Conservation (phyloP, 2,113 vertebrate species). For the Zosterops pallidus region DNA sequence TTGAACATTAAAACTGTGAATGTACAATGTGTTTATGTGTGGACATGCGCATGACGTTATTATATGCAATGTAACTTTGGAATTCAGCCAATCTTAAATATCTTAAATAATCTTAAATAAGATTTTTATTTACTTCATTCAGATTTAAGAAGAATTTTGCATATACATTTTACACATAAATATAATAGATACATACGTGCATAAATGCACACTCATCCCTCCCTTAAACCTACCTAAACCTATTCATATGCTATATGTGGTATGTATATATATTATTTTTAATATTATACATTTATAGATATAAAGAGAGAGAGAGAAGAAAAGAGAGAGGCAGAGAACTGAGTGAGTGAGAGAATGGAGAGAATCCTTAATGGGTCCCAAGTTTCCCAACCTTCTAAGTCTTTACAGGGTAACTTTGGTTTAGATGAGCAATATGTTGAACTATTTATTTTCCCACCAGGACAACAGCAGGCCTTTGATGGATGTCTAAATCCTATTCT, state of each 20-base stretch:
- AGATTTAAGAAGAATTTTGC: background rate
- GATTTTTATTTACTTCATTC: background rate
- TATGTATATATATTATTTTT: background rate
- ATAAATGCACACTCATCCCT: background rate
- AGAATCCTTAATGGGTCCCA: background rate
- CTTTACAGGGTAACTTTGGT: slow-evolving; percentile 30
- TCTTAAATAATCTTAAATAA: background rate
- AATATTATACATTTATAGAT: background rate
- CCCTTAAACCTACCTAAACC: background rate
- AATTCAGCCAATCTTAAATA: background rate
- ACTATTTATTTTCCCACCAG: slow-evolving; percentile 48
- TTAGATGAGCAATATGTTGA: slow-evolving; percentile 33
- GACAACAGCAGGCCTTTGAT: slow-evolving; percentile 28
- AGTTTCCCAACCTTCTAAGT: slow-evolving; percentile 5
- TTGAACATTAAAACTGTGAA: background rate
- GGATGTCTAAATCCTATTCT: slow-evolving; percentile 26
- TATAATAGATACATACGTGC: background rate
- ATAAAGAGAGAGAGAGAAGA: background rate
- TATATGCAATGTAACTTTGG: background rate
- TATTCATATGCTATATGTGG: background rate
- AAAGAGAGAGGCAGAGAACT: background rate
- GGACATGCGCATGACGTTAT: background rate
- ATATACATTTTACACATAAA: background rate
- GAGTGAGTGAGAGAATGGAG: background rate
- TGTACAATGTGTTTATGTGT: background rate